Evolutionary conservation across 2,797 vertebrate genomes (phyloP).

Genomic region (Steatocranus sp.): DNA sequence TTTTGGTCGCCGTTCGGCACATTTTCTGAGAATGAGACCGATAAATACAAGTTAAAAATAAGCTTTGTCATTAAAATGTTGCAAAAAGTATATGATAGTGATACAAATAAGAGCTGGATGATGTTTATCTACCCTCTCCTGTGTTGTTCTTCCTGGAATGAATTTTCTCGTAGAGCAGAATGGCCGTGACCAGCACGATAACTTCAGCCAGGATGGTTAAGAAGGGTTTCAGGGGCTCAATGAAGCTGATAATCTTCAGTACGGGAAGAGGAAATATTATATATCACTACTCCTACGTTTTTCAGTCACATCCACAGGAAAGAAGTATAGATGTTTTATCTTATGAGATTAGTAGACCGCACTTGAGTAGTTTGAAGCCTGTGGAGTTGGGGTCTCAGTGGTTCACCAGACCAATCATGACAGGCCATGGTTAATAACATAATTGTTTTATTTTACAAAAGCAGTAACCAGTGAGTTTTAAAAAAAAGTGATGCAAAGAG

Average conservation of each 20-base stretch:
- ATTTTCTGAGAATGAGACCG: slow-evolving; percentile 45
- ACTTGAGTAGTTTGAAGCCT: rapidly evolving
- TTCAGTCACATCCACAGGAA: neutral
- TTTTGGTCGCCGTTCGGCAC: slow-evolving; percentile 30
- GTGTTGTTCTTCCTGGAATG: slow-evolving; percentile 38
- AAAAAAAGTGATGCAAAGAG: neutral
- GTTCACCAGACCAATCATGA: neutral
- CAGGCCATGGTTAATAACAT: neutral
- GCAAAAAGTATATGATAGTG: neutral
- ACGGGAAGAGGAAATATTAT: neutral
- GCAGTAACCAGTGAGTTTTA: neutral
- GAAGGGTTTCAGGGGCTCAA: slow-evolving; percentile 87
- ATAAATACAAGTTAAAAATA: neutral
- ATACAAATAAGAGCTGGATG: neutral
- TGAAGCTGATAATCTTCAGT: slow-evolving; percentile 76
- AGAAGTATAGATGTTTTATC: neutral
- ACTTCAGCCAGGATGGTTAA: slow-evolving; percentile 80
- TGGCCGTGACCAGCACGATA: slow-evolving; percentile 72
- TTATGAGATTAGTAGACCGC: rapidly evolving
- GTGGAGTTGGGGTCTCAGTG: neutral
- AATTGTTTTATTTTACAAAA: neutral
- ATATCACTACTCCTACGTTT: neutral
- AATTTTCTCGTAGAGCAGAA: slow-evolving; percentile 79
- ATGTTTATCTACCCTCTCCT: slow-evolving; percentile 37
- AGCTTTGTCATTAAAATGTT: neutral